Base-by-base conservation (phyloP, 2,797 vertebrate species). In the Limnodromus scolopaceus region DNA sequence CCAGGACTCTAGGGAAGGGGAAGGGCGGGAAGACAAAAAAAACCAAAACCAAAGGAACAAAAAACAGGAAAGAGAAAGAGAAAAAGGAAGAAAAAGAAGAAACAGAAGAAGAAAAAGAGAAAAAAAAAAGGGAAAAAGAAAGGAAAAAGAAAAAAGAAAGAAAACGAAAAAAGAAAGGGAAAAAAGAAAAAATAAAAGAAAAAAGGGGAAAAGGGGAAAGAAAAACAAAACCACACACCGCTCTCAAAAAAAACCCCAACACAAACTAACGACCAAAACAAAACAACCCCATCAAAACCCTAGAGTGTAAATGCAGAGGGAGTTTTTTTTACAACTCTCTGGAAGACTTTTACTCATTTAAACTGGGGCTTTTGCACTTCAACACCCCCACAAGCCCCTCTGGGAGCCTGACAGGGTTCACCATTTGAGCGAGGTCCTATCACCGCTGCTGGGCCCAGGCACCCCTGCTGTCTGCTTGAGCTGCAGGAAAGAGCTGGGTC, bases 1-100 rank as follows among this genome's bases (percentile, higher is more conserved):
- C 34, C 10, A 16, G 4, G 6, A 3, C 12, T 3, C 10, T 8
- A 3, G 16, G 3, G 38, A 8, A 19, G 9, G 7, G 39, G 28
- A 6, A 3, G 43, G 11, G 16, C 10, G 16, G 28, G 13, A 19
- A 22, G 8, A 15, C 18, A 8, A 19, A 36, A 36, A 28, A 45
- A 34, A 6, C 11, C 2, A 45, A 22, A 12, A 34, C 5, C 17
- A 46, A 34, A 17, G 25, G 17, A 6, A 13, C 13, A 30, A 39
- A 38, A 23, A 48, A 23, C 46, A 24, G 24, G 46, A 48, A 28
- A 22, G 8, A 20, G 13, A 15, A 19, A 34, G 19, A 28, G 25
- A 25, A 3, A 3, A 32, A 18, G 24, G 16, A 38, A 60, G n/a
- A 19, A 28, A 39, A 19, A 27, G 11, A 6, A 6, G 18, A 30